Conservation (phyloP, 2,888 invertebrate genomes). For the Caenorhabditis imperialis region DNA sequence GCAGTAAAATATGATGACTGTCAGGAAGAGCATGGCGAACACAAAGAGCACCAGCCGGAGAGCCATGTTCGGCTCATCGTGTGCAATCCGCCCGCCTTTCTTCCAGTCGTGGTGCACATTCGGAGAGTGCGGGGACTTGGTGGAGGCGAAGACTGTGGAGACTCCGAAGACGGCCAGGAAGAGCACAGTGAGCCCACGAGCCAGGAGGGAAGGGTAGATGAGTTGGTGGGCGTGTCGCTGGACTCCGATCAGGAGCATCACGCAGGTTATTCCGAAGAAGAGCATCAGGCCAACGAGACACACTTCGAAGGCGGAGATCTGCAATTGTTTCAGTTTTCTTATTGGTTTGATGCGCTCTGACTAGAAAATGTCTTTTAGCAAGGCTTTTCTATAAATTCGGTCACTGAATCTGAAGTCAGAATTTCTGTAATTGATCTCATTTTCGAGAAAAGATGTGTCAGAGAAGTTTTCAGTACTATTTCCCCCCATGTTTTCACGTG, state of each 20-base stretch:
- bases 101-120: constrained; percentile 4
- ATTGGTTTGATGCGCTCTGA: too few relatives aligned
- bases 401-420: too few relatives aligned
- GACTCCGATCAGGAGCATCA: constrained; percentile 62
- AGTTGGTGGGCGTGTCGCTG: constrained; percentile 56
- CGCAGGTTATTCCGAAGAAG: constrained; percentile 58
- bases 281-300: constrained; percentile 59
- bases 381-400: too few relatives aligned
- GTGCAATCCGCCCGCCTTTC: background rate
- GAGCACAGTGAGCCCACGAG: constrained; percentile 66
- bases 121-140: constrained; percentile 12
- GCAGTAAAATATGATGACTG: constrained; percentile 69
- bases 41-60: constrained; percentile 69
- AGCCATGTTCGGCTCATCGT: constrained; percentile 60
- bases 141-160: constrained; percentile 65
- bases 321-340: too few relatives aligned
- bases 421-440: too few relatives aligned
- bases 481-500: too few relatives aligned
- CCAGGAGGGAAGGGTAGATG: constrained; percentile 70
- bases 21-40: constrained; percentile 70
- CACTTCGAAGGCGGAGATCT: constrained; percentile 52
- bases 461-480: too few relatives aligned
- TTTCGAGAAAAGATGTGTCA: too few relatives aligned
- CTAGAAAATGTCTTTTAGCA: too few relatives aligned
- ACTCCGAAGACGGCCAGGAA: constrained; percentile 74